A percentile compares a stretch with the other conserved stretches of the same genome.
phyloP scores from a whole-genome alignment of 2,888 invertebrate species.

The Heteromyza rotundicornis region DNA sequence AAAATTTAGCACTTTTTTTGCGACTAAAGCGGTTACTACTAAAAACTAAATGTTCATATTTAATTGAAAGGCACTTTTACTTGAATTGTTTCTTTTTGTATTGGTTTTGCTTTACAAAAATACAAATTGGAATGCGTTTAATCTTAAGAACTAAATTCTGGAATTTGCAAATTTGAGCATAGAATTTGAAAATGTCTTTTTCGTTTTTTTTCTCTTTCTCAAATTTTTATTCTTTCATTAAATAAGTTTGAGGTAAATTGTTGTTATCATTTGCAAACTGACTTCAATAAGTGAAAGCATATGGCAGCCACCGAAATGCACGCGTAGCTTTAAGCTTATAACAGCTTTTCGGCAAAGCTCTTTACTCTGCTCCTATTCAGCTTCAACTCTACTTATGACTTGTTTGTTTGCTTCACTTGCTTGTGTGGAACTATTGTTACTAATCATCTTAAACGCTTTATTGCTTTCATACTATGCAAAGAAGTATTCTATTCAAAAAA shows the following conservation, averaged over 20 bases:
- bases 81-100: conserved; percentile 15
- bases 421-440: background rate
- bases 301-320: too few species aligned
- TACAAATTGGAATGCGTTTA: conserved; percentile 1
- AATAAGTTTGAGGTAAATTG: conserved; percentile 56
- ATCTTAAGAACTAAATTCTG: background rate
- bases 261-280: conserved; percentile 31
- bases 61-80: conserved; percentile 17
- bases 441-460: background rate
- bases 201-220: conserved; percentile 13
- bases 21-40: background rate
- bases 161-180: conserved; percentile 12
- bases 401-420: background rate
- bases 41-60: background rate
- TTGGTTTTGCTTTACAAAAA: too few species aligned
- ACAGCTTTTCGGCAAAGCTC: conserved; percentile 1
- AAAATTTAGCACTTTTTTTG: background rate
- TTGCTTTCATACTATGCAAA: background rate
- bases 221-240: too few species aligned
- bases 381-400: background rate
- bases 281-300: background rate
- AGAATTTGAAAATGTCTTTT: conserved; percentile 10
- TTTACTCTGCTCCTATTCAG: background rate
- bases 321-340: conserved; percentile 1
- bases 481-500: conserved; percentile 32